Base-by-base conservation (phyloP, 2,888 invertebrate species). In the Cantharis lateralis region DNA sequence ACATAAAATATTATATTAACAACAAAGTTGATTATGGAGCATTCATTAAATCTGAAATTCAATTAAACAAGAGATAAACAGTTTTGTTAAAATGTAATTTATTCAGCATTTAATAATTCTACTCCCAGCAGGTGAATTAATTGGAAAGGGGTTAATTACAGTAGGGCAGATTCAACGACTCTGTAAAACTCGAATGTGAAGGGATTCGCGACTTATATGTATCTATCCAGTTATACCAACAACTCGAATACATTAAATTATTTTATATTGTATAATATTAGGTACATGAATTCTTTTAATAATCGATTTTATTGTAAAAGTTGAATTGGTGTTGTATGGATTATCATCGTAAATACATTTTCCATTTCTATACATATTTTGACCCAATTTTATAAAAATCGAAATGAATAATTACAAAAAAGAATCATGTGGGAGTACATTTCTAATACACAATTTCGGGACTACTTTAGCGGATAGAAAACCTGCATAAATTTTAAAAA, bases 31-130 rank as follows among this genome's bases (percentile, higher is more conserved):
- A 78, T 78, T 78, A 78, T 72, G 68, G 69, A 68, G 68, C 78
- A 73, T 75, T 75, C 75, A 78, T 78, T 78, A 75, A 78, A 78
- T 72, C 78, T 72, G 72, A 78, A 76, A 78, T 78, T 78, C 74
- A 78, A 78, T 78, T 78, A 74, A 76, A 78, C 76, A 72, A 71
- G 76, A 78, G 76, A 78, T 78, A 78, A 76, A 78, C 78, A 78
- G 78, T 76, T 78, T 78, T 78, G 74, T 76, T 75, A 75, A 73
- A 76, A 75, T 74, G 78, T 78, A 78, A 78, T 76, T 78, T 78
- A 78, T 78, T 78, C 76, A 74, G 74, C 73, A 74, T 78, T 76
- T 78, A 78, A 78, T 78, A 78, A 78, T 76, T 78, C 69, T 70
- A 62, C 74, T 78, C 72, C 75, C 78, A 71, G 70, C 74, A 78